Conservation (phyloP, 2,888 invertebrate genomes). For the Prosapia bicincta region DNA sequence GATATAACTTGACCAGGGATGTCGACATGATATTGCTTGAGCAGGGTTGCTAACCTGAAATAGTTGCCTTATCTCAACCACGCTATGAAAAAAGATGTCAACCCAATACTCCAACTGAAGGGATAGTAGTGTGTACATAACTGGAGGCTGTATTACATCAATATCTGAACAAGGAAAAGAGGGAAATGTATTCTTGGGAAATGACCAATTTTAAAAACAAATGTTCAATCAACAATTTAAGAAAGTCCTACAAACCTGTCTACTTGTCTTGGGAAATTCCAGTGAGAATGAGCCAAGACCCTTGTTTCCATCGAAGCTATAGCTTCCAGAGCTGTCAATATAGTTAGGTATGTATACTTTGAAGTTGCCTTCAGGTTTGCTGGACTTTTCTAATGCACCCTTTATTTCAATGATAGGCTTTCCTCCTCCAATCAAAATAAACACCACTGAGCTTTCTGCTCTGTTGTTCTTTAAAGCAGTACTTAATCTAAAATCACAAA, state of each 20-base stretch:
- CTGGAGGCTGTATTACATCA: too few species aligned
- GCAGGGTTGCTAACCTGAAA: too few species aligned
- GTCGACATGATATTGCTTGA: too few species aligned
- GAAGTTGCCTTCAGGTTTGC: conserved; percentile 51
- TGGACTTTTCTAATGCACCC: conserved; percentile 28
- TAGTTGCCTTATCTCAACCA: too few species aligned
- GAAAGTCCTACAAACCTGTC: conserved; percentile 38
- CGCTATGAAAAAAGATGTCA: too few species aligned
- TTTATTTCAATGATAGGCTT: conserved; percentile 33
- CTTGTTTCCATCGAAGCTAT: conserved; percentile 59
- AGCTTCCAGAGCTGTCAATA: conserved; percentile 60
- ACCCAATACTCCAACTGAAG: too few species aligned
- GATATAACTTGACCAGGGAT: too few species aligned
- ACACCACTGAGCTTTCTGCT: conserved; percentile 39
- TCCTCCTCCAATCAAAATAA: conserved; percentile 41
- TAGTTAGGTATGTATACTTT: conserved; percentile 59
- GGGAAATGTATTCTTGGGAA: too few species aligned
- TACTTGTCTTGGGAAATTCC: conserved; percentile 50
- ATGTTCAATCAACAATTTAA: not conserved
- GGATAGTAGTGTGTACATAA: too few species aligned
- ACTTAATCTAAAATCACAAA: conserved; percentile 28
- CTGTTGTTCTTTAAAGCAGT: conserved; percentile 28
- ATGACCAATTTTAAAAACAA: too few species aligned
- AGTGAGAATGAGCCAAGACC: conserved; percentile 59
- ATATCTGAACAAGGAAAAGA: too few species aligned